These are phyloP conservation scores for Zaprionus taronus DNA, from an alignment of 1,140 invertebrate species.

Conservation along the genomic window DNA sequence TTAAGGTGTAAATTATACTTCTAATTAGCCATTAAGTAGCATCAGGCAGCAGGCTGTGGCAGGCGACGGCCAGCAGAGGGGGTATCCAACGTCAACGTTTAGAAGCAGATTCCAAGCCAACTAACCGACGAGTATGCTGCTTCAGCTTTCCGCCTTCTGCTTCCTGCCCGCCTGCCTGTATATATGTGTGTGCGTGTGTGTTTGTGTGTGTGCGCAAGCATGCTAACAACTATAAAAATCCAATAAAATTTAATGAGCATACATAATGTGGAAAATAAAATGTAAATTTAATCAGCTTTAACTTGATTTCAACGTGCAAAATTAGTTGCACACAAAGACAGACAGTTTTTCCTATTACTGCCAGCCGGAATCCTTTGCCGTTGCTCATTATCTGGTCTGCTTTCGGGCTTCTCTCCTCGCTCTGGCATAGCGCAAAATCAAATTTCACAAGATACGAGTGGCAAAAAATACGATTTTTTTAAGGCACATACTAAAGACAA, in stretches of 20 bases:
- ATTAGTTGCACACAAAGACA: slow-evolving; percentile 21
- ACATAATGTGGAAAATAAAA: slow-evolving; percentile 69
- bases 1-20: slow-evolving; percentile 82
- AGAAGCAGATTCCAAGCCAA: slow-evolving; percentile 49
- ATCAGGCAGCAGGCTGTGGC: slow-evolving; percentile 41
- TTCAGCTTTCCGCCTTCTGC: slow-evolving; percentile 5
- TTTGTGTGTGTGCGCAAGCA: not conserved
- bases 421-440: slow-evolving; percentile 8
- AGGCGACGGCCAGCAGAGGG: slow-evolving; percentile 38
- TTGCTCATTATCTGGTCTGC: slow-evolving; percentile 34
- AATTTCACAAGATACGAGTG: slow-evolving; percentile 14
- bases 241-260: slow-evolving; percentile 78
- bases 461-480: slow-evolving; percentile 15
- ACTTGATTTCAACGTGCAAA: slow-evolving; percentile 26
- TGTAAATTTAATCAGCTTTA: slow-evolving; percentile 46
- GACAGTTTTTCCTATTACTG: slow-evolving; percentile 18
- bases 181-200: slow-evolving; percentile 27
- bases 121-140: slow-evolving; percentile 26
- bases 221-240: slow-evolving; percentile 55
- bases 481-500: slow-evolving; percentile 10
- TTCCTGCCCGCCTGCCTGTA: not conserved
- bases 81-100: slow-evolving; percentile 37
- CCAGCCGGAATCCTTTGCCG: slow-evolving; percentile 41
- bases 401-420: not conserved
- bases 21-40: slow-evolving; percentile 80